Base-by-base conservation (phyloP, 1,140 invertebrate genomes). In the Portunus trituberculatus region DNA sequence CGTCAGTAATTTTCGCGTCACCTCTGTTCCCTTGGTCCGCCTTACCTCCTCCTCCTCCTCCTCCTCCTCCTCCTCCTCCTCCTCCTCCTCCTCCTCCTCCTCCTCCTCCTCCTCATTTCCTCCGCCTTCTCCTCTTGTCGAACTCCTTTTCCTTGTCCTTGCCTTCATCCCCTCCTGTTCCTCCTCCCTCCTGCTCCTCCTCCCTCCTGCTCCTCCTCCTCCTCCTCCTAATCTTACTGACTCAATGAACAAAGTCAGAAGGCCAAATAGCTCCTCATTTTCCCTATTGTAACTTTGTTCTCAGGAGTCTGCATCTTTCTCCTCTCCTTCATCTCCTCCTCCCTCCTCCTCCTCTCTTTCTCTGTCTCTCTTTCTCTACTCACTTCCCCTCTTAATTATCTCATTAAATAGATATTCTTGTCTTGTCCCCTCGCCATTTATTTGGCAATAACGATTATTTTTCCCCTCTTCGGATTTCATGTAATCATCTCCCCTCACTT, bases 351-450 rank as follows among this genome's bases (percentile, higher is more conserved):
- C 86, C 83, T 89, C 84, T 88, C 92, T 93, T 86, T 52, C 32
- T 89, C n/a, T 32, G 39, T 88, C 28, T 29, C 48, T 91, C 89
- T 91, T 59, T 91, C 48, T 31, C 28, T 91, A 39, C 89, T 59
- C 89, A 59, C 89, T 91, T 91, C 89, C 89, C 89, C 89, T 91
- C 48, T 59, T 59, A 91, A 91, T 91, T 91, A 91, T 91, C 89
- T 91, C 48, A 91, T 91, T 91, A 91, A 91, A 91, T 91, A 91
- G n/a, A 48, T 59, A 45, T 91, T 91, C 89, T 91, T 91, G 89
- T 91, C 89, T 91, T 31, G 28, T 91, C 89, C 89, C 89, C 89
- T 91, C 59, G 14, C 89, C 31, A 91, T 91, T 59, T 91, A 59
- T 91, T 91, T 91, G 89, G 89, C 89, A 91, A 91, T 91, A 59